A percentile compares a stretch with the other conserved stretches of the same genome.
Conservation (phyloP, 2,797 vertebrate genomes). For the Orientallactaga sibirica region DNA sequence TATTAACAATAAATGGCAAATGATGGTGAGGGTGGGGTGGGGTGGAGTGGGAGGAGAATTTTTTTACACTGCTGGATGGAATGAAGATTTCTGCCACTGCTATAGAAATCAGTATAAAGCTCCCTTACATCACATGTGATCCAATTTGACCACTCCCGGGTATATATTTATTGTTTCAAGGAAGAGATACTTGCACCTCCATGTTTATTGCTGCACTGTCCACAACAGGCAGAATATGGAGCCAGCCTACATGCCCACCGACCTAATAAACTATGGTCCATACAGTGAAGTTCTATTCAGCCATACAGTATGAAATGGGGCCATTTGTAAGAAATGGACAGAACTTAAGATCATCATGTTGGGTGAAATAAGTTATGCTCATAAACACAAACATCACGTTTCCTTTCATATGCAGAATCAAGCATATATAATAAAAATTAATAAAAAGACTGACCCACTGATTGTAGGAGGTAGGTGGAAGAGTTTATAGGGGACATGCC, state of each 20-base stretch:
- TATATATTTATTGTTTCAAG: too few relatives aligned
- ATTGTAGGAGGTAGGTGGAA: neutral
- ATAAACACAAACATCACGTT: neutral
- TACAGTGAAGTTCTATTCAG: neutral
- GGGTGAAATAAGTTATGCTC: neutral
- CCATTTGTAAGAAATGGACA: neutral
- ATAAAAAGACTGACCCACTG: neutral
- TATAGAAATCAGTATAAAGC: neutral
- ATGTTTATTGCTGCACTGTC: neutral
- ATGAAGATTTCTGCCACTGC: neutral
- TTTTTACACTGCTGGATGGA: neutral
- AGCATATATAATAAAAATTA: too few relatives aligned
- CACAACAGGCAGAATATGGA: neutral
- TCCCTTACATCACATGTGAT: neutral
- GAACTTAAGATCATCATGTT: neutral
- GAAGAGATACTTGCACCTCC: neutral
- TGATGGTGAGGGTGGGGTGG: neutral
- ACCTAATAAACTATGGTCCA: neutral
- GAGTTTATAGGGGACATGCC: neutral
- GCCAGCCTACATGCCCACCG: neutral
- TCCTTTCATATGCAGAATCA: neutral
- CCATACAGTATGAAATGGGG: neutral
- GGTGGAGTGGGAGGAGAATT: neutral
- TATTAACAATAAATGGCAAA: neutral
- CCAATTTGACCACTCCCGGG: too few relatives aligned